A percentile compares a stretch with the other conserved stretches of the same genome.
Evolutionary conservation across 2,888 invertebrate species (phyloP).

Genomic region (Leptopilina syphax): DNA sequence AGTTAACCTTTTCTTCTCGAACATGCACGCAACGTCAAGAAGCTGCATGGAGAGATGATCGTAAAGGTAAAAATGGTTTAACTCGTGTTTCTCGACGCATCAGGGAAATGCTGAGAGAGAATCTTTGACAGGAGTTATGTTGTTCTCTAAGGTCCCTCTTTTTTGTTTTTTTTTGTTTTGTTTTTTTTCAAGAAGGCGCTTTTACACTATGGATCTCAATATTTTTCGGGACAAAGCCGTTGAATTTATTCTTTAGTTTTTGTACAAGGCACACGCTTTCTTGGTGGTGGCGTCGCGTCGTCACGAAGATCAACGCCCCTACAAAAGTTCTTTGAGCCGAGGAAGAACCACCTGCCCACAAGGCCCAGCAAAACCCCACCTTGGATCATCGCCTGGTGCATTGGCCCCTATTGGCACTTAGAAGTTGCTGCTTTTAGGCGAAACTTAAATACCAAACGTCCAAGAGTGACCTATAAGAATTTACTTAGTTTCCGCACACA

Average conservation of each 20-base stretch:
- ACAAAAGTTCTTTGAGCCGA: conserved; percentile 57
- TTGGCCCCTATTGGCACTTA: conserved; percentile 64
- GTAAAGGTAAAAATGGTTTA: too few relatives aligned
- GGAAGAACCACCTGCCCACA: conserved; percentile 73
- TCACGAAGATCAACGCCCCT: conserved; percentile 64
- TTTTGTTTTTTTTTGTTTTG: background rate
- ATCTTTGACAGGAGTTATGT: too few relatives aligned
- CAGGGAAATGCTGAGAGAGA: too few relatives aligned
- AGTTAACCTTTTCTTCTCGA: too few relatives aligned
- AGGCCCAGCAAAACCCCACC: conserved; percentile 63
- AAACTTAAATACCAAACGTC: conserved; percentile 31
- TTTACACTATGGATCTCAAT: conserved; percentile 31
- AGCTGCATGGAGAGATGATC: too few relatives aligned
- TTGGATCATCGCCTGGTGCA: conserved; percentile 61
- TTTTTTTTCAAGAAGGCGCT: background rate
- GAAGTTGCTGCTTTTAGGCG: conserved; percentile 58
- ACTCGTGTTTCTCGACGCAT: too few relatives aligned
- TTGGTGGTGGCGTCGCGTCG: conserved; percentile 46
- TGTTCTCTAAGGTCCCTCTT: background rate
- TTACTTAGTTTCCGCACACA: conserved; percentile 8
- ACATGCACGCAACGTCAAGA: too few relatives aligned
- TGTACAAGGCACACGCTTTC: conserved; percentile 42
- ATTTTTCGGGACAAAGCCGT: conserved; percentile 49
- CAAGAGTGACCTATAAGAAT: conserved; percentile 15
- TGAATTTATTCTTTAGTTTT: conserved; percentile 52